These are phyloP conservation scores for Schmidtea mediterranea DNA, from an alignment of 1,140 invertebrate genomes.

Conservation along the genomic window DNA sequence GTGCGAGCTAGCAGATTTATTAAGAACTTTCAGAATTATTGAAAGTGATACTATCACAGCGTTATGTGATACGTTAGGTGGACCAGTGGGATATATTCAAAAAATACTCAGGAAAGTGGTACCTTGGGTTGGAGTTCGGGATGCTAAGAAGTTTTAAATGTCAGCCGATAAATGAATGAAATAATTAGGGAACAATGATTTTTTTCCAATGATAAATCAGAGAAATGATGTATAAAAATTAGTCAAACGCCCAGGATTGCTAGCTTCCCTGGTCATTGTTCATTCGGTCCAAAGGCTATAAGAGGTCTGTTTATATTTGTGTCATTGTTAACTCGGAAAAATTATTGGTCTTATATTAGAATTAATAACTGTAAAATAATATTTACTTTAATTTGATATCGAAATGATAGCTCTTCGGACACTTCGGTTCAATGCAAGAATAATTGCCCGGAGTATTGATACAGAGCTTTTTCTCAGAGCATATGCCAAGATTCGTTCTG, in stretches of 20 bases:
- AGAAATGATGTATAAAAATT: background rate
- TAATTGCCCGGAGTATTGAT: conserved; percentile 37
- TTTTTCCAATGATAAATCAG: no score
- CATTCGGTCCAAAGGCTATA: background rate
- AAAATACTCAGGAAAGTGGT: no score
- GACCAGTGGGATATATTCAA: no score
- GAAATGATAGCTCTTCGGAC: background rate
- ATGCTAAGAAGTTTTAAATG: no score
- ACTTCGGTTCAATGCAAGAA: conserved; percentile 13
- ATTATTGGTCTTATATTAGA: background rate
- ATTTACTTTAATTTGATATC: background rate
- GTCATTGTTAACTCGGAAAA: background rate
- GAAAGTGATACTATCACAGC: no score
- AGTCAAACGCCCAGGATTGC: background rate
- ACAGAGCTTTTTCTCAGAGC: conserved; percentile 50
- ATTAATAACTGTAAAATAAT: background rate
- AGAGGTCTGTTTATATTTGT: background rate
- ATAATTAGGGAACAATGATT: no score
- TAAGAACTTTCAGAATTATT: no score
- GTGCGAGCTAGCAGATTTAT: no score
- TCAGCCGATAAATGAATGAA: no score
- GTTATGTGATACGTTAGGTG: no score
- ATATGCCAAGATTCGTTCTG: conserved; percentile 40
- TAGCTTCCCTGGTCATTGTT: background rate
- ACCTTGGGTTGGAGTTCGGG: no score